phyloP scores from a whole-genome alignment of 37 sponge, comb jelly and placozoan genomes.

The Bolinopsis microptera region DNA sequence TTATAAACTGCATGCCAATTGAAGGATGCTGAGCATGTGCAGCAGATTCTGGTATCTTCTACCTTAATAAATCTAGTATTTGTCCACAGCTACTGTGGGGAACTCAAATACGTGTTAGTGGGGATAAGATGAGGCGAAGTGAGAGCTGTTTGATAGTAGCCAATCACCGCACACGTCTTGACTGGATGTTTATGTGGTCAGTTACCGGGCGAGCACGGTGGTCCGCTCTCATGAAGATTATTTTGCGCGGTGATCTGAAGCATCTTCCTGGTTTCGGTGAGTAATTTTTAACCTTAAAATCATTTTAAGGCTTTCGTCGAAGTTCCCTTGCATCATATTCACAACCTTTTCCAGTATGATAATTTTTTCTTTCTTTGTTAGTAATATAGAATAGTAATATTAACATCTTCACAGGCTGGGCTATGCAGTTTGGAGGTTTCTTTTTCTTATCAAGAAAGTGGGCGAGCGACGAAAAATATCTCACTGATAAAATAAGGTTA shows the following conservation, averaged over 20 bases:
- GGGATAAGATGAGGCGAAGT: slow-evolving; percentile 69
- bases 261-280: slow-evolving; percentile 79
- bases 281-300: not conserved
- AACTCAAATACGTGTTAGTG: slow-evolving; percentile 72
- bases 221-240: slow-evolving; percentile 75
- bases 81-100: slow-evolving; percentile 83
- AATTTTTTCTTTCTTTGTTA: too few relatives aligned
- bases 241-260: slow-evolving; percentile 77
- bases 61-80: too few relatives aligned
- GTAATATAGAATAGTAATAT: too few relatives aligned
- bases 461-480: slow-evolving; percentile 73
- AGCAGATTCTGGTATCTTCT: too few relatives aligned
- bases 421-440: slow-evolving; percentile 73
- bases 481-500: slow-evolving; percentile 63
- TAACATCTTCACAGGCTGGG: slow-evolving; percentile 92
- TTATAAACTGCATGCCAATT: not conserved
- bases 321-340: not conserved
- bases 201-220: slow-evolving; percentile 27
- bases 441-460: slow-evolving; percentile 84
- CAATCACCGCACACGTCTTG: slow-evolving; percentile 91
- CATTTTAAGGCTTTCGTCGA: not conserved
- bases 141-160: slow-evolving; percentile 81
- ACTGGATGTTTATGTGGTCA: slow-evolving; percentile 89
- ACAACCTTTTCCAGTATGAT: not conserved
- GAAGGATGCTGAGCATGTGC: not conserved